Conservation (phyloP, 2,113 vertebrate species). For the Redunca redunca region DNA sequence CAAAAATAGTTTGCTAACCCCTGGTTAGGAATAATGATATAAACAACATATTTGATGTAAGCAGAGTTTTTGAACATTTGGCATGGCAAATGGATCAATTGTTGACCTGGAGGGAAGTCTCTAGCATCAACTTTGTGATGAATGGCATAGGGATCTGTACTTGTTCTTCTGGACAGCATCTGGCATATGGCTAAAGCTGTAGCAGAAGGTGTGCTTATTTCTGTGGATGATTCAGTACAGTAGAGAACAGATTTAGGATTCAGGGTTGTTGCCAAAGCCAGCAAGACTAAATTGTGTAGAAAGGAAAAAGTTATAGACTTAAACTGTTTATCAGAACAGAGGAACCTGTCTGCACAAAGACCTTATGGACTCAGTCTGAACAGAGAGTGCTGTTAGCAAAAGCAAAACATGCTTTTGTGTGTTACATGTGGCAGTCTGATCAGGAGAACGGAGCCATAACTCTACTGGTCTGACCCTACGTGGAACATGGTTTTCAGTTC, state of each 20-base stretch:
- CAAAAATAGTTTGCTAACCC: neutral
- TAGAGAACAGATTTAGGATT: constrained; percentile 34
- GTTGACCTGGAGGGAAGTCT: neutral
- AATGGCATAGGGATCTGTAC: neutral
- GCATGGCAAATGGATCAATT: neutral
- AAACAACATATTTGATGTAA: neutral
- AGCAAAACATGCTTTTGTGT: neutral
- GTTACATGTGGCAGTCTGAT: neutral
- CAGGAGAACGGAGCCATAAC: neutral
- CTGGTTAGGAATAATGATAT: neutral
- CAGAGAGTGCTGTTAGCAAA: constrained; percentile 4
- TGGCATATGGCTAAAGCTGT: constrained; percentile 14
- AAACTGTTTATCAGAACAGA: constrained; percentile 19
- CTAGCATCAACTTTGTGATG: neutral
- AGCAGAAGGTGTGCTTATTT: constrained; percentile 34
- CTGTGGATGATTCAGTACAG: constrained; percentile 33
- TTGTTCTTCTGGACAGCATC: constrained; percentile 30
- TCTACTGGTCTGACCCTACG: neutral
- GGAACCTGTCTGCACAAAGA: neutral
- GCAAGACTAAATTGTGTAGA: constrained; percentile 47
- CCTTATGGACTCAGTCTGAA: neutral
- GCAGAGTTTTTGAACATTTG: neutral
- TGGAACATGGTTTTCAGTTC: neutral
- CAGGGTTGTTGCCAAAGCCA: constrained; percentile 18
- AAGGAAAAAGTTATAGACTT: constrained; percentile 4